Base-by-base conservation (phyloP, 2,888 invertebrate genomes). In the Epinotia ramella region DNA sequence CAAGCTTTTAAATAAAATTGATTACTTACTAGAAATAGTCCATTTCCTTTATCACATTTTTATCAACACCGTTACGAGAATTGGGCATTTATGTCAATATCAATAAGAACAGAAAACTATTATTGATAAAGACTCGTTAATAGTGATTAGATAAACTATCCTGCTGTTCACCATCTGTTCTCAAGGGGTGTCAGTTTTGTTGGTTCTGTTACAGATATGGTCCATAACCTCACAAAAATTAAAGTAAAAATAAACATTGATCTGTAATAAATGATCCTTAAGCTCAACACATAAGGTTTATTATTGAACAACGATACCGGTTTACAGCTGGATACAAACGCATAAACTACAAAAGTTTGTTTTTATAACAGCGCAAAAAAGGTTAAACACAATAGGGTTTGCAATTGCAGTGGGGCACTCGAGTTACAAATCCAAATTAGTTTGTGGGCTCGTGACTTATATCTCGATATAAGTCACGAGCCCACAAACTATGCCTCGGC, bases 381-480 rank as follows among this genome's bases (percentile, higher is more conserved):
- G 77, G 78, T 69, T 67, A 73, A 75, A 68, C 78, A 71, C 66
- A 89, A 87, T 89, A 89, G 87, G 79, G 82, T 77, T 80, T 80
- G 84, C 84, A 84, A 86, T 88, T 85, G 85, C 87, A 89, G 85
- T 86, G 83, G 86, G 83, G 80, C 81, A 85, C 86, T 89, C 88
- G 62, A 79, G 84, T 87, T 87, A 86, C 88, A 76, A 74, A 78
- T 75, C 76, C 62, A 28, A 28, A 67, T 66, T 66, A 60, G 71
- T 53, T 63, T 57, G 76, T 75, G 65, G 66, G 70, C 53, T 70
- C 60, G 53, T 71, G 56, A 53, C 71, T 65, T 67, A 70, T 59
- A 40, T 64, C 46, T 64, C 46, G 20, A n/a, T n/a, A n/a, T n/a
- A n/a, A n/a, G n/a, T n/a, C n/a, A n/a, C n/a, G n/a, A n/a, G n/a